Evolutionary conservation across 1,140 invertebrate genomes (phyloP).

Genomic region (Apis florea): DNA sequence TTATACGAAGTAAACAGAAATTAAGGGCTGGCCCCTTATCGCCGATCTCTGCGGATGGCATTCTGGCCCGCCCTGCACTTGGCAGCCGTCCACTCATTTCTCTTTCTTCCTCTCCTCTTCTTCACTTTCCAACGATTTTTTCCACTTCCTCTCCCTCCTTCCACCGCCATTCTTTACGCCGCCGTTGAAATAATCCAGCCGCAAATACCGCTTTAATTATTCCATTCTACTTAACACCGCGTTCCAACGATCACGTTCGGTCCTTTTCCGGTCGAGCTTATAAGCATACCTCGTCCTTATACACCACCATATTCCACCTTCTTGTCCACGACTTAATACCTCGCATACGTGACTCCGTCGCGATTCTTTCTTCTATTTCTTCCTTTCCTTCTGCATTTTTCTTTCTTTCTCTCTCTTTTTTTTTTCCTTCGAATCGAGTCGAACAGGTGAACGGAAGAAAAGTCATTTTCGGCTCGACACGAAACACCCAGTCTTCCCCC

Average conservation of each 20-base stretch:
- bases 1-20: slow-evolving; percentile 48
- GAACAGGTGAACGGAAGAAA: not conserved
- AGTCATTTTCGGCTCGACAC: not conserved
- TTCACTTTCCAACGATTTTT: slow-evolving; percentile 26
- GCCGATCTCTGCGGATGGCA: slow-evolving; percentile 52
- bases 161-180: not conserved
- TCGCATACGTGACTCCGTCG: slow-evolving; percentile 15
- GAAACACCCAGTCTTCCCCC: not conserved
- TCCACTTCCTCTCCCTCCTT: not conserved
- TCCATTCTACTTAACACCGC: slow-evolving; percentile 53
- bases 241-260: slow-evolving; percentile 37
- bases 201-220: slow-evolving; percentile 53
- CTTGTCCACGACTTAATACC: not conserved
- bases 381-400: not conserved
- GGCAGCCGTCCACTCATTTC: slow-evolving; percentile 54
- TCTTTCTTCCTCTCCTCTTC: slow-evolving; percentile 20
- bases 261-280: slow-evolving; percentile 29
- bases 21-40: slow-evolving; percentile 46
- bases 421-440: not conserved
- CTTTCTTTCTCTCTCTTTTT: too few species aligned
- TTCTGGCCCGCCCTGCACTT: slow-evolving; percentile 46
- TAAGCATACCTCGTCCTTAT: too few species aligned
- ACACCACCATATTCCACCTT: slow-evolving; percentile 25
- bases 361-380: not conserved
- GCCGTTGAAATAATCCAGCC: slow-evolving; percentile 37